Base-by-base conservation (phyloP, 2,113 vertebrate genomes). In the Paralichthys olivaceus region DNA sequence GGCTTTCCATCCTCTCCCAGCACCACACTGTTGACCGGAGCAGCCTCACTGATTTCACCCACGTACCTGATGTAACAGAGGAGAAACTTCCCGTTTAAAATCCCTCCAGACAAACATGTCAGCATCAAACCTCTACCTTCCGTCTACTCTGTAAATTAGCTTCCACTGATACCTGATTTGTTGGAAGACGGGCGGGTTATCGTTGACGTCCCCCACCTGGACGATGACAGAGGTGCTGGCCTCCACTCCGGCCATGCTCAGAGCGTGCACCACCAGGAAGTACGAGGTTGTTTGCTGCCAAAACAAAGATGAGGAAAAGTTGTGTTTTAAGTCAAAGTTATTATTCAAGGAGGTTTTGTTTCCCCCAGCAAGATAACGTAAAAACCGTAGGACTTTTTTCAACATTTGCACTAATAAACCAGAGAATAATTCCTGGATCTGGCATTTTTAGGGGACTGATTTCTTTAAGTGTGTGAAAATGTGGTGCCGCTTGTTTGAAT, bases 161-260 rank as follows among this genome's bases (percentile, higher is more conserved):
- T 72, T 19, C 0, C 9, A 28, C 51, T 25, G 86, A 74, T 98
- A 99, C 70, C 95, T 92, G 80, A 95, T 94, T 89, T 92, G 95
- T 51, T 96, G 94, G 72, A 99, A 98, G 72, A 96, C 85, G 0
- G 98, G 98, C 0, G 94, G 81, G 40, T 95, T 97, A 84, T 99
- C 98, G 13, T 99, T 99, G 89, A 96, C 94, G 89, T 99, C 98
- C 15, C 96, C 92, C 83, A 99, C 90, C 86, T 99, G 97, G 84
- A 99, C 88, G 28, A 90, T 95, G 70, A 97, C 93, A 0, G 96
- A 95, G 71, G 94, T 89, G 75, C 94, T 97, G 56, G 96, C 95
- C 72, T 96, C 95, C 92, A 96, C 93, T 20, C 97, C 96, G 22
- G 96, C 96, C 97, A 99, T 98, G 92, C 96, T 99, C 45, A 95